Base-by-base conservation (phyloP, 1,140 invertebrate species). In the Habropoda laboriosa region DNA sequence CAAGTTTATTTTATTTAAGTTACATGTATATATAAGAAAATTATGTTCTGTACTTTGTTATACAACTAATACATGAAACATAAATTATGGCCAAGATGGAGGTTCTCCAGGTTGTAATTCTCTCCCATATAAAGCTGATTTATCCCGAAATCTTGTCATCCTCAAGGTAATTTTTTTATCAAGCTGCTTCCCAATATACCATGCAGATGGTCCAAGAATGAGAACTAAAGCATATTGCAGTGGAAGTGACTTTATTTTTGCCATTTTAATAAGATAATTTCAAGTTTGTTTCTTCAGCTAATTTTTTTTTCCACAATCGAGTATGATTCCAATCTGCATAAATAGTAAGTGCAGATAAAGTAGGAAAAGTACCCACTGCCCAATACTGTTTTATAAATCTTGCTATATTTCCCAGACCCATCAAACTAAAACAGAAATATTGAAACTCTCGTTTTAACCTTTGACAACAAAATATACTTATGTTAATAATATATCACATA, bases 41-140 rank as follows among this genome's bases (percentile, higher is more conserved):
- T 7, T 35, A 45, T 21, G 0, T 38, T 60, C 40, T 21, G 45
- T 16, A 13, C 13, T 64, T 51, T 21, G 12, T n/a, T 10, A 32
- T 21, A 6, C 2, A 2, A 45, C 38, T 63, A 73, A 49, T 47
- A 53, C 8, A 32, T 32, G n/a, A 7, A 24, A 1, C 32, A 45
- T 57, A 51, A 72, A 40, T 86, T 86, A 85, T 49, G 86, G 95
- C 96, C 96, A 97, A 47, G 96, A 95, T 74, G 96, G 96, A 80
- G 91, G 87, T 85, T 96, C 95, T 13, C 95, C 96, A 81, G 95
- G 94, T 83, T 94, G 94, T 0, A 95, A 91, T 61, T 90, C 91
- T 75, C 95, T 93, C 21, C 96, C 96, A 91, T 95, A 97, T 7
- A 97, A 90, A 35, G 94, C 94, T 87, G 96, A 96, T 90, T 96